Base-by-base conservation (phyloP, 1,140 invertebrate genomes). In the Drusus annulatus region DNA sequence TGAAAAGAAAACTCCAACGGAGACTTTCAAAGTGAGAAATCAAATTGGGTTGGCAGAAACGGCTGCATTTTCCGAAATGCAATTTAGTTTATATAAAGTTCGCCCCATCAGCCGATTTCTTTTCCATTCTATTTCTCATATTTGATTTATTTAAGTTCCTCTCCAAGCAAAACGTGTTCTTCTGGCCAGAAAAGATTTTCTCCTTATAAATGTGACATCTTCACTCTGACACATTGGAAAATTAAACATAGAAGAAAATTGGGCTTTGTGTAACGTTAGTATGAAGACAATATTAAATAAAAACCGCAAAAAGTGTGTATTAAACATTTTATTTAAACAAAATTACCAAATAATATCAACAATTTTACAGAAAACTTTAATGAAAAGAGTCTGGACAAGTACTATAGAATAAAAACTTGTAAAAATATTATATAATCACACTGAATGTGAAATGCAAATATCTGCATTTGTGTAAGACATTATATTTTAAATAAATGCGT, bases 1-100 rank as follows among this genome's bases (percentile, higher is more conserved):
- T 54, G 16, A 54, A 54, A 54, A 54, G 52, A n/a, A n/a, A 54
- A n/a, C 52, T 54, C 52, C 1, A 54, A 4, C 2, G 8, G 17
- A 54, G 52, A n/a, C 52, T 54, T 54, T 16, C 58, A 15, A 15
- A 62, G 17, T 56, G 28, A 52, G 69, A 19, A 52, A 73, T 51
- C 19, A 52, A 51, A 69, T 69, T 17, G 65, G 50, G 28, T 51
- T 69, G 65, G 65, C 28, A 36, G 36, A 17, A 45, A 36, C 45
- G 69, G 3, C 69, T 73, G 69, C 69, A 52, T 73, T 52, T 73
- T 73, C 50, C 69, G 21, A 52, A 73, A 50, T 52, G 69, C 69
- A 73, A 73, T 73, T 73, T 73, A 52, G 36, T 73, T 51, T 73
- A 73, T 51, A 50, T 50, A 50, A 73, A 73, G 51, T 73, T 73